phyloP scores from a whole-genome alignment of 2,888 invertebrate genomes.

The Eueremaeus valkanovi region DNA sequence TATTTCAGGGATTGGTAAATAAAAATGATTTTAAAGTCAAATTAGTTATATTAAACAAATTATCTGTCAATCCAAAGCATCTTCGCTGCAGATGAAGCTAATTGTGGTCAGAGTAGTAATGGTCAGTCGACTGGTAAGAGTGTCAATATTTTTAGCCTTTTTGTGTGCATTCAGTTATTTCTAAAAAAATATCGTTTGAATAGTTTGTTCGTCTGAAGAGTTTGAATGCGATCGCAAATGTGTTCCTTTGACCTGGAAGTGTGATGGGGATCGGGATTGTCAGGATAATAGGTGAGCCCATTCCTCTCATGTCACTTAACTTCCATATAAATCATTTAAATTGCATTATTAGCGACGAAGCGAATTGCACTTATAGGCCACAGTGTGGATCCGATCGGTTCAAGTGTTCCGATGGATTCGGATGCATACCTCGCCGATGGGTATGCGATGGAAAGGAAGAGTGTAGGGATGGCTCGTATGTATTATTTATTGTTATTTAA shows the following conservation, averaged over 20 bases:
- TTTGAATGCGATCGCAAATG: conserved; percentile 54
- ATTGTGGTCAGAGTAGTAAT: conserved; percentile 55
- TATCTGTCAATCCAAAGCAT: too few relatives aligned
- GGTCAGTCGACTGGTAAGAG: not conserved
- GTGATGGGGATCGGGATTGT: conserved; percentile 61
- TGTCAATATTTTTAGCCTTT: not conserved
- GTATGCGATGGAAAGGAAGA: conserved; percentile 46
- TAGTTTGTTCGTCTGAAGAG: conserved; percentile 54
- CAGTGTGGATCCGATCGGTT: conserved; percentile 47
- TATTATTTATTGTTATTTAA: not conserved
- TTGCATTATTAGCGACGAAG: conserved; percentile 40
- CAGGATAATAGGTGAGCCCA: too few relatives aligned
- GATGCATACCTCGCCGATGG: conserved; percentile 46
- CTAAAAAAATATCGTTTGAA: too few relatives aligned
- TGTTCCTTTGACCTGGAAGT: conserved; percentile 54
- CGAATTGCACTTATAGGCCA: conserved; percentile 34
- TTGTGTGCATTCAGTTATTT: too few relatives aligned
- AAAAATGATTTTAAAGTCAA: too few relatives aligned
- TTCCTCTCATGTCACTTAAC: too few relatives aligned
- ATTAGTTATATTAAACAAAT: too few relatives aligned
- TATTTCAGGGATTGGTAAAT: conserved; percentile 55
- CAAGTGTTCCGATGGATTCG: conserved; percentile 46
- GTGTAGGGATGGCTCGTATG: conserved; percentile 43
- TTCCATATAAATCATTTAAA: too few relatives aligned
- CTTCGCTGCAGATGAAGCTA: conserved; percentile 55